Percentiles rank a stretch among this genome's conserved stretches.
phyloP scores from a whole-genome alignment of 2,888 invertebrate species.

The Hipparchia sbordonii region DNA sequence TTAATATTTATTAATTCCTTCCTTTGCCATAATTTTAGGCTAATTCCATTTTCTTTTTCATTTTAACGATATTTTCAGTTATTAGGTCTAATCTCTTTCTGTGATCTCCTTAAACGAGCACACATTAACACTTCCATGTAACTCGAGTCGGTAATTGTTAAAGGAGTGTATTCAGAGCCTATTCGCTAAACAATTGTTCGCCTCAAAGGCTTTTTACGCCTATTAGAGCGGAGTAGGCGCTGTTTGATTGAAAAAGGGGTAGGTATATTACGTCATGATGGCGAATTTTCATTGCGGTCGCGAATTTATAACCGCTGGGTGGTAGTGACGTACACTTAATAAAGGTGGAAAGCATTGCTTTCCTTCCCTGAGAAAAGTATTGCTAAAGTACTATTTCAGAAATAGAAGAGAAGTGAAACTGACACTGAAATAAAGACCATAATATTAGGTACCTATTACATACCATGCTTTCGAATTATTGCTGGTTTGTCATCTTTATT shows the following conservation, averaged over 20 bases:
- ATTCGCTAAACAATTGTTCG: constrained; percentile 27
- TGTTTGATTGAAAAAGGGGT: constrained; percentile 32
- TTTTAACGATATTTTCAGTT: not conserved
- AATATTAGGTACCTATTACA: no score
- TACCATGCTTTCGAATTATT: no score
- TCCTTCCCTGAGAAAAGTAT: not conserved
- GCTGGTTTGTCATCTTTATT: no score
- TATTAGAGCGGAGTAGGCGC: constrained; percentile 22
- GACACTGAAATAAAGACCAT: no score
- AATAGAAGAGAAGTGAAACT: no score
- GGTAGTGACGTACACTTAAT: no score
- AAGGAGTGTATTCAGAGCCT: constrained; percentile 14
- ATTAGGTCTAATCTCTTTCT: not conserved
- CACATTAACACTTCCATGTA: constrained; percentile 17
- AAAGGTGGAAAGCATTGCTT: no score
- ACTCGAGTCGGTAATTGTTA: constrained; percentile 10
- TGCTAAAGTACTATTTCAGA: no score
- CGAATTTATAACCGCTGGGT: not conserved
- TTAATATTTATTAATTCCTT: no score
- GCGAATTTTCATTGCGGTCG: constrained; percentile 28
- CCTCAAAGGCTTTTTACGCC: constrained; percentile 32
- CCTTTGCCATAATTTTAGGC: no score
- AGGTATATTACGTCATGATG: constrained; percentile 29
- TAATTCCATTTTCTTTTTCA: not conserved
- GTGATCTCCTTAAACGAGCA: not conserved